These are phyloP conservation scores for Heliconius hewitsoni DNA, from an alignment of 1,140 invertebrate genomes.

Conservation along the genomic window DNA sequence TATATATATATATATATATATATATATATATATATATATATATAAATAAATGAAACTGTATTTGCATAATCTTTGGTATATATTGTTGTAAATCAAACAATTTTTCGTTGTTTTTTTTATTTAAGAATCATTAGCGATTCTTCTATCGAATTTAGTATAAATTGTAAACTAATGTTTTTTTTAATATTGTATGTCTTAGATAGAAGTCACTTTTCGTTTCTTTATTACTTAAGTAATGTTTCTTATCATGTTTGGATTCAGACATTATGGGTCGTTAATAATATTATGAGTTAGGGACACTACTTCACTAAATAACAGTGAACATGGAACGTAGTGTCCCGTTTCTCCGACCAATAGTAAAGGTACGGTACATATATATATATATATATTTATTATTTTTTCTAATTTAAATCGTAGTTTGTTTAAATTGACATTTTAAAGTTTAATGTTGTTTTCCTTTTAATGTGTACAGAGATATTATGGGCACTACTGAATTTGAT, in stretches of 20 bases:
- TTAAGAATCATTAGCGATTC: conserved; percentile 1
- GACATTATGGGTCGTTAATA: background rate
- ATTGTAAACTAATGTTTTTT: background rate
- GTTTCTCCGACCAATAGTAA: background rate
- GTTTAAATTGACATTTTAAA: conserved; percentile 49
- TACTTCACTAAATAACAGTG: background rate
- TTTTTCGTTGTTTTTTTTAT: background rate
- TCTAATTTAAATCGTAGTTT: conserved; percentile 61
- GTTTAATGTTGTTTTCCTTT: conserved; percentile 45
- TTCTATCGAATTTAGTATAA: conserved; percentile 8
- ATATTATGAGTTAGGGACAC: background rate
- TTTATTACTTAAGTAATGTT: background rate
- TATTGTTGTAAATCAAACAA: background rate
- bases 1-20: background rate
- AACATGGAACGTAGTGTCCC: background rate
- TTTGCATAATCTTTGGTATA: background rate
- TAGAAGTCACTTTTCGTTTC: conserved; percentile 7
- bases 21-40: background rate
- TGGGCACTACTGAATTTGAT: conserved; percentile 9
- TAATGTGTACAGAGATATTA: conserved; percentile 30
- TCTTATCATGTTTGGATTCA: background rate
- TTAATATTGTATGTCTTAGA: background rate
- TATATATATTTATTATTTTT: conserved; percentile 13
- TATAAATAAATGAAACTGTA: background rate
- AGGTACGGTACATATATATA: background rate